A percentile compares a stretch with the other conserved stretches of the same genome.
phyloP scores from a whole-genome alignment of 2,113 vertebrate genomes.

The Tupaia chinensis region DNA sequence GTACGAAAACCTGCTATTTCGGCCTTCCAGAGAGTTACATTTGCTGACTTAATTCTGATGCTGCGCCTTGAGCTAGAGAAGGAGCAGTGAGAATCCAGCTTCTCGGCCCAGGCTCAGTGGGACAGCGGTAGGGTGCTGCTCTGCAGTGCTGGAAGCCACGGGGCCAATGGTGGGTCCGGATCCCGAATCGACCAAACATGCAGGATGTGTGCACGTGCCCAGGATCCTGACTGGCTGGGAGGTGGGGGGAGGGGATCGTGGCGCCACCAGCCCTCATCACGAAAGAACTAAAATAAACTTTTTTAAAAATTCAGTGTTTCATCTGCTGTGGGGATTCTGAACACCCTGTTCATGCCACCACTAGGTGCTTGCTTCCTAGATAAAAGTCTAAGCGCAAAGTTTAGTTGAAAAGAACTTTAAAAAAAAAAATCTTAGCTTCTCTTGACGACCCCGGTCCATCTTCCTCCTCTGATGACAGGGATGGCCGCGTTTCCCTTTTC shows the following conservation, averaged over 20 bases:
- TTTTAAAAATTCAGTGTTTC: neutral
- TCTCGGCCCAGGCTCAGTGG: too few relatives aligned
- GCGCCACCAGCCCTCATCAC: too few relatives aligned
- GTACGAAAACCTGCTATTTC: neutral
- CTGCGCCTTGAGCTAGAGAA: neutral
- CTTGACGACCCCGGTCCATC: neutral
- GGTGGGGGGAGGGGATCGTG: too few relatives aligned
- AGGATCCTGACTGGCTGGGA: too few relatives aligned
- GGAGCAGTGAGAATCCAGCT: neutral
- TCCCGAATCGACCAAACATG: too few relatives aligned
- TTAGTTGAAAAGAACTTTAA: neutral
- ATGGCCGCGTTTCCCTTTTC: neutral
- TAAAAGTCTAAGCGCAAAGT: neutral
- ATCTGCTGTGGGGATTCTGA: neutral
- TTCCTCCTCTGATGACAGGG: conserved; percentile 7
- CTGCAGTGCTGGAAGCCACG: too few relatives aligned
- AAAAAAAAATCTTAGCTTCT: neutral
- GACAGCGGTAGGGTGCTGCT: too few relatives aligned
- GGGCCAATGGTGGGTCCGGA: too few relatives aligned
- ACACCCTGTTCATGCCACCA: neutral
- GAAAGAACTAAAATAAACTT: too few relatives aligned
- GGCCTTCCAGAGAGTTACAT: neutral
- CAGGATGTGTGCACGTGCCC: too few relatives aligned
- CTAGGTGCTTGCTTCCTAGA: neutral
- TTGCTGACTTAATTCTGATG: neutral